Conservation (phyloP, 2,888 invertebrate species). For the Crocallis elinguaria region DNA sequence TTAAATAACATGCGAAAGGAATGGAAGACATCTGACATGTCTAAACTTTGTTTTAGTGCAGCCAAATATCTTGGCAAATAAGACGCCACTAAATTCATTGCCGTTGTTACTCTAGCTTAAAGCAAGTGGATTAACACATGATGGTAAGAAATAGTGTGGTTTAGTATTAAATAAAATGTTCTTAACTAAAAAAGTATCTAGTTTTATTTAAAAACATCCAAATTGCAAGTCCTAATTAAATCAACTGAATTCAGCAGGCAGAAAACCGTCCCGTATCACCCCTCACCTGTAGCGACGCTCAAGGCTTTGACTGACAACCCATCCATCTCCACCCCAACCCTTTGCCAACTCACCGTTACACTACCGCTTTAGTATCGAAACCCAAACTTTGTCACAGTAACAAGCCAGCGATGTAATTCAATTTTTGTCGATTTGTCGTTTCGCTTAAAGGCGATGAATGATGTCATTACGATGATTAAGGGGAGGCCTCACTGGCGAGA, state of each 20-base stretch:
- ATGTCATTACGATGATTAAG: constrained; percentile 79
- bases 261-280: constrained; percentile 48
- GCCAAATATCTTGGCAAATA: too few species aligned
- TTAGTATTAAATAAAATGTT: too few species aligned
- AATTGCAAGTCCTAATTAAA: background rate
- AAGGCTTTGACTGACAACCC: constrained; percentile 70
- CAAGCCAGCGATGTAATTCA: constrained; percentile 44
- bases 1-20: too few species aligned
- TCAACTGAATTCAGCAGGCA: too few species aligned
- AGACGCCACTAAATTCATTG: too few species aligned
- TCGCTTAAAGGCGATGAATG: constrained; percentile 72
- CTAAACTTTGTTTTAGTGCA: too few species aligned
- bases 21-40: too few species aligned
- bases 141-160: too few species aligned
- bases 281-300: constrained; percentile 63
- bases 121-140: too few species aligned
- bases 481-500: constrained; percentile 73
- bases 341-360: constrained; percentile 40
- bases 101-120: too few species aligned
- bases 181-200: too few species aligned
- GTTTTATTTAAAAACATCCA: background rate
- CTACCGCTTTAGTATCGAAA: constrained; percentile 37
- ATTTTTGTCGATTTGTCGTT: constrained; percentile 23
- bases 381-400: background rate
- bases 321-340: constrained; percentile 46